phyloP scores from a whole-genome alignment of 2,797 vertebrate genomes.

The Australoheros facetus region DNA sequence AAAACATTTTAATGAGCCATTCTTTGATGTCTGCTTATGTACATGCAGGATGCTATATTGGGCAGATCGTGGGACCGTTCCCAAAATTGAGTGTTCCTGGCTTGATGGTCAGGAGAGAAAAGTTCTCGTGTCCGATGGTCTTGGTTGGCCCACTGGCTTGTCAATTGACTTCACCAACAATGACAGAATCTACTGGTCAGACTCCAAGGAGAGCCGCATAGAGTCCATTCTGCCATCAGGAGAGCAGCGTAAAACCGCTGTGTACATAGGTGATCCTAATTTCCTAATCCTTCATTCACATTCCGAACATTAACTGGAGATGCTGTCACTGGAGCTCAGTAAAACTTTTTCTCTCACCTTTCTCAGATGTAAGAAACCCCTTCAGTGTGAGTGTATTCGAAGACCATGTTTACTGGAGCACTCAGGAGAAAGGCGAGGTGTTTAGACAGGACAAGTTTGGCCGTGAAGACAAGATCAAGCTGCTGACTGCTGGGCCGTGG shows the following conservation, averaged over 20 bases:
- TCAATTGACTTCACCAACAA: conserved; percentile 90
- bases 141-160: conserved; percentile 92
- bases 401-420: conserved; percentile 91
- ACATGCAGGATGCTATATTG: conserved; percentile 86
- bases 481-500: conserved; percentile 90
- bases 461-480: conserved; percentile 82
- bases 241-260: conserved; percentile 81
- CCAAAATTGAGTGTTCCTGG: conserved; percentile 92
- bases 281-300: not conserved
- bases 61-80: conserved; percentile 87
- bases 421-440: conserved; percentile 90
- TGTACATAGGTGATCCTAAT: conserved; percentile 81
- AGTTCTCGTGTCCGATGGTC: conserved; percentile 79
- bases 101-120: conserved; percentile 89
- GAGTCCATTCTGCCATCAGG: conserved; percentile 90
- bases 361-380: conserved; percentile 82
- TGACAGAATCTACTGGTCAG: conserved; percentile 93
- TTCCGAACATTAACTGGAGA: not conserved
- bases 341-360: not conserved
- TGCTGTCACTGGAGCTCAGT: not conserved
- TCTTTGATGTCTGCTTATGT: not conserved
- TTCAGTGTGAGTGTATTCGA: conserved; percentile 91
- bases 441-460: conserved; percentile 93
- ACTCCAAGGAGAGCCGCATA: conserved; percentile 90
- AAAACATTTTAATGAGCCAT: not conserved